Evolutionary conservation across 2,888 invertebrate genomes (phyloP).

Genomic region (Copidosoma aretas): DNA sequence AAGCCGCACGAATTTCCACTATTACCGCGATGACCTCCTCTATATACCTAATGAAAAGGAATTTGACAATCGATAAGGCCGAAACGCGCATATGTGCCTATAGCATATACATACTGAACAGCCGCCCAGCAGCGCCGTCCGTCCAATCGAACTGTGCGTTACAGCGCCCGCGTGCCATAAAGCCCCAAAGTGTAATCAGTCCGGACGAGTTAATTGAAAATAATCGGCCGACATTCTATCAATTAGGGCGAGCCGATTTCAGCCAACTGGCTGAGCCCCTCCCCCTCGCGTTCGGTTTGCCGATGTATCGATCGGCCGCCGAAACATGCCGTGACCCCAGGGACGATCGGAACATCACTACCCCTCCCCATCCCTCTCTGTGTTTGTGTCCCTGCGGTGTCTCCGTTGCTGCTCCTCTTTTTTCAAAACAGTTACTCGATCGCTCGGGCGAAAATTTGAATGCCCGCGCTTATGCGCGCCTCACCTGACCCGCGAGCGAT

Average conservation of each 20-base stretch:
- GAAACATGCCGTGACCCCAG: not conserved
- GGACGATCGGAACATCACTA: not conserved
- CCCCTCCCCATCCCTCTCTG: not conserved
- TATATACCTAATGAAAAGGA: no score
- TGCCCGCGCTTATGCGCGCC: constrained; percentile 1
- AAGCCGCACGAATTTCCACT: no score
- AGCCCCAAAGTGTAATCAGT: constrained; percentile 26
- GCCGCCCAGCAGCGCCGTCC: no score
- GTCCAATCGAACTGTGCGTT: no score
- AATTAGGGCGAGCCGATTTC: constrained; percentile 29
- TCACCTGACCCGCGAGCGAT: not conserved
- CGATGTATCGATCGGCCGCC: constrained; percentile 8
- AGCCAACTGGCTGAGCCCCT: not conserved
- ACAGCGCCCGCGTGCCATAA: constrained; percentile 9
- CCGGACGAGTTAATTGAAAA: constrained; percentile 32
- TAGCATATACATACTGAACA: no score
- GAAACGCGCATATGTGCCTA: no score
- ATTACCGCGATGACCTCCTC: no score
- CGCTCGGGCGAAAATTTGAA: not conserved
- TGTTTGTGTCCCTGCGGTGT: not conserved
- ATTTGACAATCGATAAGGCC: no score
- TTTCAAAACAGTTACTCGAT: not conserved
- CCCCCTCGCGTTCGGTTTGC: not conserved
- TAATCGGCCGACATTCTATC: constrained; percentile 38
- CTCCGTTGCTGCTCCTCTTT: not conserved